A percentile compares a stretch with the other conserved stretches of the same genome.
phyloP scores from a whole-genome alignment of 92 coral and sea anemone genomes.

The Porites rus region DNA sequence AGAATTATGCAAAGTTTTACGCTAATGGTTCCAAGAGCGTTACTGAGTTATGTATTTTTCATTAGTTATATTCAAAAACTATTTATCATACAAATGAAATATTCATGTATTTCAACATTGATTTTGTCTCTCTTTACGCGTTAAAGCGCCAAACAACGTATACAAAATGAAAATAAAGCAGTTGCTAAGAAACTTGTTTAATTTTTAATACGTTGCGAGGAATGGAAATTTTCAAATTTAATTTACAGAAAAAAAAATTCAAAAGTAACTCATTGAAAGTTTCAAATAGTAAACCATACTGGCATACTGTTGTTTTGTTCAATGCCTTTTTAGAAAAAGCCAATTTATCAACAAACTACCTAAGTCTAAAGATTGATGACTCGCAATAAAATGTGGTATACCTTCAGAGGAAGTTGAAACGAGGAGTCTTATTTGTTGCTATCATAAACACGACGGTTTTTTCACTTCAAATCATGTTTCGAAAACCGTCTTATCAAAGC shows the following conservation, averaged over 20 bases:
- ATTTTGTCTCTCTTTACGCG: neutral
- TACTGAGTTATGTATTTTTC: too few species aligned
- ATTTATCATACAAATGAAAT: neutral
- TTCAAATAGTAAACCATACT: neutral
- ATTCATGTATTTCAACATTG: neutral
- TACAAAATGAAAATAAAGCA: neutral
- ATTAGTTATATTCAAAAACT: too few species aligned
- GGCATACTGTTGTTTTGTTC: neutral
- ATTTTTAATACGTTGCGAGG: neutral
- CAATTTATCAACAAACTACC: neutral
- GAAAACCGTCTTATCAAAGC: neutral
- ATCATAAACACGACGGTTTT: constrained; percentile 2
- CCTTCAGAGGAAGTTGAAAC: neutral
- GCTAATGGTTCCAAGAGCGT: too few species aligned
- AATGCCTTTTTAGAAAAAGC: neutral
- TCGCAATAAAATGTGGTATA: neutral
- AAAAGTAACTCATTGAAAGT: neutral
- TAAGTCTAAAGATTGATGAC: neutral
- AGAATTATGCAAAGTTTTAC: neutral
- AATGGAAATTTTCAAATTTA: neutral
- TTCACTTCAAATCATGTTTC: too few species aligned
- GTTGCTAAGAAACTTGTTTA: neutral
- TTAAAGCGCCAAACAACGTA: neutral
- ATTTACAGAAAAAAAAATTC: neutral
- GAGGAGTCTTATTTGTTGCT: neutral